These are phyloP conservation scores for Adrianichthys oophorus DNA, from an alignment of 2,797 vertebrate genomes.

Conservation along the genomic window DNA sequence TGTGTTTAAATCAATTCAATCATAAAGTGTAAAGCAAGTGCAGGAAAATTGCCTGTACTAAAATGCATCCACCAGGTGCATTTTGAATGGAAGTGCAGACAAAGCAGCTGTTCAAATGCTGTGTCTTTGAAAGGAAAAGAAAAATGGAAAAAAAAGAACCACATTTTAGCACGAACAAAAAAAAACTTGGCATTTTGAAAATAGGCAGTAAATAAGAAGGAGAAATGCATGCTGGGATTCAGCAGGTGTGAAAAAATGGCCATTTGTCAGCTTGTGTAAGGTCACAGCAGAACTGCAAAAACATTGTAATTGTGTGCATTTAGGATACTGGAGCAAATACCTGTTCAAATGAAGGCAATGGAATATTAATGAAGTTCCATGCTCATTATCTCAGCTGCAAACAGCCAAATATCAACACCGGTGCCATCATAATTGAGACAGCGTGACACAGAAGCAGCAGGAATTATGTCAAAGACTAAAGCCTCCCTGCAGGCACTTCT, in stretches of 20 bases:
- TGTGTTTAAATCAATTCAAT: conserved; percentile 14
- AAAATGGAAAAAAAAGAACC: conserved; percentile 18
- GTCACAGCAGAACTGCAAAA: conserved; percentile 64
- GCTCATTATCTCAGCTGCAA: conserved; percentile 47
- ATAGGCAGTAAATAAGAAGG: conserved; percentile 62
- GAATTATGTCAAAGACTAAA: conserved; percentile 24
- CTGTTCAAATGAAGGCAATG: conserved; percentile 22
- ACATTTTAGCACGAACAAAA: conserved; percentile 53
- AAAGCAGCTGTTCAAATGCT: conserved; percentile 6
- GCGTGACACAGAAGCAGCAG: conserved; percentile 5
- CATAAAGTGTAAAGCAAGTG: neutral
- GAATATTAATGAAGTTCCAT: conserved; percentile 35
- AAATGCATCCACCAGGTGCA: neutral
- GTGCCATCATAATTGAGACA: conserved; percentile 31
- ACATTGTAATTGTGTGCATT: conserved; percentile 63
- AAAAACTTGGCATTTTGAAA: conserved; percentile 75
- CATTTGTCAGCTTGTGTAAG: conserved; percentile 75
- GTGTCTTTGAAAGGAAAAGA: conserved; percentile 20
- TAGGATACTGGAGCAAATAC: conserved; percentile 29
- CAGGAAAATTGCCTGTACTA: neutral
- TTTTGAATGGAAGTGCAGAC: conserved; percentile 6
- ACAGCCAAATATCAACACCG: conserved; percentile 40
- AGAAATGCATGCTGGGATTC: conserved; percentile 47
- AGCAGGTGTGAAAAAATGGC: conserved; percentile 61
- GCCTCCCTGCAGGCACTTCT: conserved; percentile 1